Percentiles rank a stretch among this genome's conserved stretches.
phyloP scores from a whole-genome alignment of 2,888 invertebrate genomes.

The Empis stercorea region DNA sequence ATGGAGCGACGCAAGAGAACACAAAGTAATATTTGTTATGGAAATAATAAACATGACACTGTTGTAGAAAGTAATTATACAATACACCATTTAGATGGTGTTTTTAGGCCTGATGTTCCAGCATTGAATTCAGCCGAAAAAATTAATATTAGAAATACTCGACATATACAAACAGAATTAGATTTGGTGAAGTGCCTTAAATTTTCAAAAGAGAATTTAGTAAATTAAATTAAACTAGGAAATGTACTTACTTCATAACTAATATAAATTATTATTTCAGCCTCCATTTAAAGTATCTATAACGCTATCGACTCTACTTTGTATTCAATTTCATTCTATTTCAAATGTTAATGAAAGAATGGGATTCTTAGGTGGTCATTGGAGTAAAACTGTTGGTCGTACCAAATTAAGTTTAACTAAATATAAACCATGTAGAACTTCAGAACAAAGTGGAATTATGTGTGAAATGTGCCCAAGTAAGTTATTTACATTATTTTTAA shows the following conservation, averaged over 20 bases:
- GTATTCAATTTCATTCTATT: conserved; percentile 60
- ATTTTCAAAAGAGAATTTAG: conserved; percentile 13
- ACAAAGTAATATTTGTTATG: conserved; percentile 1
- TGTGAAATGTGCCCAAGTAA: conserved; percentile 68
- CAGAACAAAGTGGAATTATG: conserved; percentile 49
- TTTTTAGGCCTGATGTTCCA: conserved; percentile 3
- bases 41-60: not conserved
- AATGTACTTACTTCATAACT: too few relatives aligned
- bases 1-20: conserved; percentile 6
- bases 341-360: conserved; percentile 58
- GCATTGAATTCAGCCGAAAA: not conserved
- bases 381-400: conserved; percentile 9
- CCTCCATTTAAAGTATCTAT: conserved; percentile 49
- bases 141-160: not conserved
- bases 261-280: conserved; percentile 30
- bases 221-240: too few relatives aligned
- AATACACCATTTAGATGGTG: conserved; percentile 11
- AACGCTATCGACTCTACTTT: conserved; percentile 45
- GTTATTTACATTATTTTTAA: conserved; percentile 4
- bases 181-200: conserved; percentile 16
- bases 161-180: conserved; percentile 11
- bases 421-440: conserved; percentile 52
- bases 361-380: conserved; percentile 53
- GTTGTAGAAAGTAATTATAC: conserved; percentile 13
- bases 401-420: conserved; percentile 36